Evolutionary conservation across 2,888 invertebrate genomes (phyloP), one percentile per base, ranked within the genome.

Genomic region (Ctenicera cuprea): DNA sequence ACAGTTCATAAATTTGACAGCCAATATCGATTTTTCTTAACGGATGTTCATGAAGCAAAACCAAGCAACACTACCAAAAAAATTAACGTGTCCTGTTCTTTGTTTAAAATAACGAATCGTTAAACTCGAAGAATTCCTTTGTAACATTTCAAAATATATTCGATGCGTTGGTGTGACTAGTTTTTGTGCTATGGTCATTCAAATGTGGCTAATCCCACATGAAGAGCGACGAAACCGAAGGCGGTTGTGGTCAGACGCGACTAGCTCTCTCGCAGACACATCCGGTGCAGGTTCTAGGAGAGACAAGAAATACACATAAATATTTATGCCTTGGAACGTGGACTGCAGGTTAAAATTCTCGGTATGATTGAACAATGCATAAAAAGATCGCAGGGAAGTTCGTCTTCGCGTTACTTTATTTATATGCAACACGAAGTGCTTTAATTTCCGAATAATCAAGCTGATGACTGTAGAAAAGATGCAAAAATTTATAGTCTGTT

Each of bases 271-370:
- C 48, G 66, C 67, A 57, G 73, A 67, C 75, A 75, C 79, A 79
- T 80, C 80, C 79, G 79, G 79, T 78, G 79, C 78, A 77, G 73
- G 74, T 74, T 71, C 73, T 72, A 18, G 50, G 38, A 37, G 57
- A 75, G 65, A 73, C 76, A 74, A 72, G 78, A 74, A 76, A 78
- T 74, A 74, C 74, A 68, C 78, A 78, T 80, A 79, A 80, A 80
- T 80, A 80, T 80, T 79, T 78, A 79, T 80, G 73, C 70, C 62
- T 64, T 22, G 50, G 65, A 63, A 77, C 77, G 73, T 77, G 77
- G 61, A 75, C 59, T 61, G 75, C 71, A 77, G 65, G 73, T 74
- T 77, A 73, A 77, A 65, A 50, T 71, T 65, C 65, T 59, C 67
- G 45, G 52, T 63, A 63, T 63, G 70, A 70, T 70, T 57, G 70